A percentile compares a stretch with the other conserved stretches of the same genome.
Conservation (phyloP, 2,113 vertebrate genomes). For the Carassius gibelio region DNA sequence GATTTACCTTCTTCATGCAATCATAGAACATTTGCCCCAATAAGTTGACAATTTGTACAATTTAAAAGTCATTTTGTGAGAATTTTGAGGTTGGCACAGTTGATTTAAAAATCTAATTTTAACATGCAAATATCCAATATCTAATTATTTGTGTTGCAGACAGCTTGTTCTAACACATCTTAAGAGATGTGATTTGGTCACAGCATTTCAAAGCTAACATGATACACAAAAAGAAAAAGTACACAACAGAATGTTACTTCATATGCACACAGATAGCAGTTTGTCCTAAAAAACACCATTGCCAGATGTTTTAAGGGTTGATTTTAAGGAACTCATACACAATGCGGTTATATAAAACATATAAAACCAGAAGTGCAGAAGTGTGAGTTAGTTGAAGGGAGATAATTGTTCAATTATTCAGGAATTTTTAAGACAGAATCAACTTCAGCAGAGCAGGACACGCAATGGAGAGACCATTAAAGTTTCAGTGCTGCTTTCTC, state of each 20-base stretch:
- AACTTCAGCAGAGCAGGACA: neutral
- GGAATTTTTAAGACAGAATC: slow-evolving; percentile 29
- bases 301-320: neutral
- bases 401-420: slow-evolving; percentile 40
- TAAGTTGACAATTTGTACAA: neutral
- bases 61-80: neutral
- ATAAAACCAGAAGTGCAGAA: neutral
- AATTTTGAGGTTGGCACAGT: neutral
- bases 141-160: neutral
- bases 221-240: neutral
- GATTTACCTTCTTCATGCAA: neutral
- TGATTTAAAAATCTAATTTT: neutral
- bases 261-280: neutral
- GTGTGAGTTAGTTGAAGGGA: slow-evolving; percentile 18
- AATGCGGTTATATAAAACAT: slow-evolving; percentile 32
- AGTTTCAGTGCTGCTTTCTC: slow-evolving; percentile 31
- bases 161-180: neutral
- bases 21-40: neutral
- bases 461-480: slow-evolving; percentile 37
- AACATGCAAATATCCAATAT: neutral
- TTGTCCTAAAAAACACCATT: neutral
- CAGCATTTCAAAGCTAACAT: neutral
- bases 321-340: neutral
- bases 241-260: slow-evolving; percentile 6
- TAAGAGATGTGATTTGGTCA: neutral